Base-by-base conservation (phyloP, 30 jellyfish, hydroid and myxozoan species). In the Aurelia aurita complex sp. Pacific region DNA sequence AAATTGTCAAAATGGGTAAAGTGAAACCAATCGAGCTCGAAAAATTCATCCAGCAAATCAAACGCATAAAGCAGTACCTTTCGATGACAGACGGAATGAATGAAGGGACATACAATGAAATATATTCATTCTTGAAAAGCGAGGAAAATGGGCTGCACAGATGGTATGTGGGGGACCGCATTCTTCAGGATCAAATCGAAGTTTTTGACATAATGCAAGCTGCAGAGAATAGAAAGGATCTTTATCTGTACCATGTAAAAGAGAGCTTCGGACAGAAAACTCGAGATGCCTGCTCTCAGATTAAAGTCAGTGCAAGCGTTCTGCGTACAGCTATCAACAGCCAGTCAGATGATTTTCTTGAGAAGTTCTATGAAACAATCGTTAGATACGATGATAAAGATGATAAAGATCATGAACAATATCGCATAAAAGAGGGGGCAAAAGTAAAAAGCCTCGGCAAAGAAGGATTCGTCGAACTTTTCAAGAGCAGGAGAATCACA, bases 281-380 rank as follows among this genome's bases (percentile, higher is more conserved):
- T 8, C 46, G 82, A 43, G 82, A 38, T 13, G 82, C 82, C 9
- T 73, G 82, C 9, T 73, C 82, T 15, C 82, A 73, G 46, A 73
- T 73, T 46, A 42, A 54, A 17, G 54, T 11, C 82, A 73, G 82
- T 50, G 82, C 82, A 12, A 0, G 18, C 2, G 43, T 4, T 34
- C 16, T 73, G 19, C 59, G 15, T 43, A 2, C 46, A 43, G 54
- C 66, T 10, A 42, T 40, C 29, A 59, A 59, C 6, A 11, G 14
- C 1, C 10, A 29, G 0, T 2, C 23, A 1, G 59, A 67, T 1
- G 59, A 72, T 34, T 1, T 12, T 46, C 2, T 72, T 0, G 14
- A 5, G 29, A 50, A 42, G 12, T 73, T 40, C 62, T 73, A 42
- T 34, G 46, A 36, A 7, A 38, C 3, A 12, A 55, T 68, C 23